Evolutionary conservation across 2,797 vertebrate species (phyloP).

Genomic region (Morus bassanus): DNA sequence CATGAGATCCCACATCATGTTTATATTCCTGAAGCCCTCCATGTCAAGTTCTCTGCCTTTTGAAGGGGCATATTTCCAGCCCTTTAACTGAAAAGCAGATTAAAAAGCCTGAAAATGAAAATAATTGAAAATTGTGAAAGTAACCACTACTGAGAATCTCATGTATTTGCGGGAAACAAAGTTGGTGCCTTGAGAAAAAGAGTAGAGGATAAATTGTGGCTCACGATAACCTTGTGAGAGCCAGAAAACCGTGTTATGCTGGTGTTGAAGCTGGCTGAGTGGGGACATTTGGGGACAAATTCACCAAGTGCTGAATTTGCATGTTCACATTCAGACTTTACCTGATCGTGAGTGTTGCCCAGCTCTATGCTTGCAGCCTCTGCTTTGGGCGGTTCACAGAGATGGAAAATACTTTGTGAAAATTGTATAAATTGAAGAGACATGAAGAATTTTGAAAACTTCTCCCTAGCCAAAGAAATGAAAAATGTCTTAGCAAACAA

Average conservation of each 20-base stretch:
- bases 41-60: background rate
- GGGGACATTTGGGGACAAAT: background rate
- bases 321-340: background rate
- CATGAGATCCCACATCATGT: fast-evolving
- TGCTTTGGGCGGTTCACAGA: background rate
- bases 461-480: background rate
- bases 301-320: background rate
- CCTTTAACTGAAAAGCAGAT: background rate
- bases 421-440: background rate
- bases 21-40: background rate
- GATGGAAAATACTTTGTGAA: background rate
- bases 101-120: background rate
- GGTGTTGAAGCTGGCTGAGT: background rate
- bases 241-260: background rate
- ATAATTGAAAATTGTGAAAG: background rate
- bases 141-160: background rate
- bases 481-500: background rate
- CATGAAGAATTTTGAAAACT: background rate
- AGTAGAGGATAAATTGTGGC: background rate
- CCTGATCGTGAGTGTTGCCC: background rate
- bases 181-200: background rate
- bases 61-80: background rate
- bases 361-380: no score
- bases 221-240: background rate
- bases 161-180: background rate